Evolutionary conservation across 2,113 vertebrate genomes (phyloP).

Genomic region (Myotis davidii): DNA sequence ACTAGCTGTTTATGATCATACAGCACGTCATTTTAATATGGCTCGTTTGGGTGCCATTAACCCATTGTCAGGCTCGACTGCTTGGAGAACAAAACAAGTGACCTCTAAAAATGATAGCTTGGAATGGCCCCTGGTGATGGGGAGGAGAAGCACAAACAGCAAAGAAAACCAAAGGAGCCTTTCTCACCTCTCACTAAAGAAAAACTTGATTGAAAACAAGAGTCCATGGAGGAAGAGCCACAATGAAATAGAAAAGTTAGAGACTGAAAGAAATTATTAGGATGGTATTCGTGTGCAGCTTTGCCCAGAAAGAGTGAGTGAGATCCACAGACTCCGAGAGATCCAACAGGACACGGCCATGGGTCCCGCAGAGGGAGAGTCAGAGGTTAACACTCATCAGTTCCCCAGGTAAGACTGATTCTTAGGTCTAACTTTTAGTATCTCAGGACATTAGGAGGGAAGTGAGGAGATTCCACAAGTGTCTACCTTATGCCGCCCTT

Average conservation of each 20-base stretch:
- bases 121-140: constrained; percentile 77
- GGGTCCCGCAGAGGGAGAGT: not conserved
- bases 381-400: not conserved
- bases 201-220: constrained; percentile 80
- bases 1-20: constrained; percentile 82
- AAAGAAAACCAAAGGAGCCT: constrained; percentile 72
- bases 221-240: constrained; percentile 64
- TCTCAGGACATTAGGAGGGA: not conserved
- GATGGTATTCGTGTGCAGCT: not conserved
- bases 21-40: constrained; percentile 79
- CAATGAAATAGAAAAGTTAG: constrained; percentile 68
- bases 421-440: not conserved
- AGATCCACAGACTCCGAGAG: not conserved
- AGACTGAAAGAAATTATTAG: constrained; percentile 22
- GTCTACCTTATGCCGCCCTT: not conserved
- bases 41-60: constrained; percentile 84
- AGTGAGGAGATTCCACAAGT: not conserved
- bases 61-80: constrained; percentile 81
- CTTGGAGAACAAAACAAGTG: constrained; percentile 83
- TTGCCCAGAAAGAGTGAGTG: not conserved
- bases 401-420: not conserved
- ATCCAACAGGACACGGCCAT: not conserved
- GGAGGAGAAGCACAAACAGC: constrained; percentile 71
- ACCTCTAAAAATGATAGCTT: constrained; percentile 88
- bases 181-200: constrained; percentile 80